phyloP scores from a whole-genome alignment of 1,140 invertebrate species.

The Thereuonema tuberculata region DNA sequence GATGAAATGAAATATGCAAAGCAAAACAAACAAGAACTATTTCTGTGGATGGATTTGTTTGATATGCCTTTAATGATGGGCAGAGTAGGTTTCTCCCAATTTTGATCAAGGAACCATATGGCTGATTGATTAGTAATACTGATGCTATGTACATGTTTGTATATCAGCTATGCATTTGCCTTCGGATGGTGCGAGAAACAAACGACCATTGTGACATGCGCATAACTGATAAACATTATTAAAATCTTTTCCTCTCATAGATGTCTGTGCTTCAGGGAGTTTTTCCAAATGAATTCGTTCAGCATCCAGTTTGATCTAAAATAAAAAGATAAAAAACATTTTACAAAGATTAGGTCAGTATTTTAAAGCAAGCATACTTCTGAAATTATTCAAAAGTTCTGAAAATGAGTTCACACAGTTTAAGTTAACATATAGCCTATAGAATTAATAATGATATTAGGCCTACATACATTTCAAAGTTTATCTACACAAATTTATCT shows the following conservation, averaged over 20 bases:
- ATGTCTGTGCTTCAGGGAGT: neutral
- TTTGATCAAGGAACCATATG: too few species aligned
- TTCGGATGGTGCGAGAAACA: neutral
- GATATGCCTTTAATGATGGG: too few species aligned
- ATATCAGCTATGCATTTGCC: neutral
- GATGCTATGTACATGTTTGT: neutral
- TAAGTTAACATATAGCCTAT: too few species aligned
- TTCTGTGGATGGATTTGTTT: too few species aligned
- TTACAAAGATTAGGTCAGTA: neutral
- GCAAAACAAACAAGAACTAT: too few species aligned
- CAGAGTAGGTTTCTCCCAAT: too few species aligned
- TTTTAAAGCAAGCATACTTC: neutral
- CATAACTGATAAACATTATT: neutral
- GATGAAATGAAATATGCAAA: too few species aligned
- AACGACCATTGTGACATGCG: neutral
- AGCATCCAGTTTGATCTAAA: neutral
- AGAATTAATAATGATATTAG: too few species aligned
- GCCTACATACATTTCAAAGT: too few species aligned
- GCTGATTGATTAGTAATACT: too few species aligned
- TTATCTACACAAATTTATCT: too few species aligned
- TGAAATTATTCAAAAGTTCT: neutral
- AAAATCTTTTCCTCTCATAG: neutral
- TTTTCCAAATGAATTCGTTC: neutral
- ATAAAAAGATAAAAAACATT: neutral
- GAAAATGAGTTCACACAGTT: neutral